These are phyloP conservation scores for Willowsia nigromaculata DNA, from an alignment of 2,888 invertebrate species.

Conservation along the genomic window DNA sequence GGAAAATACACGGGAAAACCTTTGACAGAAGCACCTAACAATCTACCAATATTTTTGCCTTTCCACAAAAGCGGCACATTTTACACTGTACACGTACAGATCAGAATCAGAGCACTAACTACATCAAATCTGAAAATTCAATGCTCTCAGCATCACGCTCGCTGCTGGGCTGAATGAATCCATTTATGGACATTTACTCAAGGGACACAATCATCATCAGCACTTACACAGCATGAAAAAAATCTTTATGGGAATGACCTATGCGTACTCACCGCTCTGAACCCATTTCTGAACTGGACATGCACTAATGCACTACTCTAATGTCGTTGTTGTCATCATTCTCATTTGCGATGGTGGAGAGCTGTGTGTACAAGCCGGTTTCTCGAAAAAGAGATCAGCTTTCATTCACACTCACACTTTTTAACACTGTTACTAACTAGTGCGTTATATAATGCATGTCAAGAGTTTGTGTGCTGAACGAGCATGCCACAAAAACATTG, in stretches of 20 bases:
- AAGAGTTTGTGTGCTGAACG: not conserved
- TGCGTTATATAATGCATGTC: not conserved
- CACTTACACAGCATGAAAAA: not conserved
- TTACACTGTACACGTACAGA: not conserved
- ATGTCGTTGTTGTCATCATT: not conserved
- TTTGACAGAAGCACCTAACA: too few species aligned
- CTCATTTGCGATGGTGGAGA: not conserved
- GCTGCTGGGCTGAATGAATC: not conserved
- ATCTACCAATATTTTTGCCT: too few species aligned
- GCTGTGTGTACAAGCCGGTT: constrained; percentile 18
- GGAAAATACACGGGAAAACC: too few species aligned
- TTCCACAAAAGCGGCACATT: not conserved
- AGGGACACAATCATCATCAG: constrained; percentile 7
- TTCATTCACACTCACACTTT: constrained; percentile 44
- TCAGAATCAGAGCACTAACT: not conserved
- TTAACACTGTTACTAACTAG: constrained; percentile 11
- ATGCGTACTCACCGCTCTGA: not conserved
- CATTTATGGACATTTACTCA: constrained; percentile 41
- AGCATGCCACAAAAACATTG: not conserved
- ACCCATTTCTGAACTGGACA: constrained; percentile 43
- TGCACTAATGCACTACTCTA: not conserved
- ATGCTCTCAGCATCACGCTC: not conserved
- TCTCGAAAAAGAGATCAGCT: constrained; percentile 9
- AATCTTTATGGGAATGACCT: constrained; percentile 4
- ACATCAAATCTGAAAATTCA: too few species aligned